Conservation (phyloP, 2,113 vertebrate genomes). For the Turnix velox region DNA sequence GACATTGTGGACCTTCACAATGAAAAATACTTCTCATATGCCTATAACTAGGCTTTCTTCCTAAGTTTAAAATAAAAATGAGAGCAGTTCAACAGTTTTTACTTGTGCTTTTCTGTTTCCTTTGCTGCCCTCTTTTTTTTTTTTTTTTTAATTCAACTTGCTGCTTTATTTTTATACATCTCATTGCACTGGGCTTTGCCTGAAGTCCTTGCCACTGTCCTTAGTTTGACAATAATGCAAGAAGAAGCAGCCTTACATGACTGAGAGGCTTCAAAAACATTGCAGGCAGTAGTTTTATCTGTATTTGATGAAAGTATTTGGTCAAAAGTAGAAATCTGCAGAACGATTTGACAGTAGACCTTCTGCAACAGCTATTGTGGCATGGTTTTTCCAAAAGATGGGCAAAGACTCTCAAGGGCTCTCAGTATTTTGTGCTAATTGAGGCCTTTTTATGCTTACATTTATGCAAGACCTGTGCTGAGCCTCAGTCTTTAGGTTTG, state of each 20-base stretch:
- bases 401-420: background rate
- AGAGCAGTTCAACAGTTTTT: background rate
- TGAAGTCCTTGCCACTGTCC: background rate
- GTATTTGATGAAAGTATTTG: background rate
- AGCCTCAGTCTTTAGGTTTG: background rate
- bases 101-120: background rate
- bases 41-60: background rate
- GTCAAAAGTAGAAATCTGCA: background rate
- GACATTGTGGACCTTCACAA: background rate
- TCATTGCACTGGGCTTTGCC: background rate
- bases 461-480: background rate
- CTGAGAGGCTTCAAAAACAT: slow-evolving; percentile 14
- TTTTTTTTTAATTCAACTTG: background rate
- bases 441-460: background rate
- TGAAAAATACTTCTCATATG: background rate
- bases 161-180: slow-evolving; percentile 21
- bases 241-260: background rate
- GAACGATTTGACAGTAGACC: background rate
- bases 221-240: background rate
- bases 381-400: background rate
- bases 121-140: background rate
- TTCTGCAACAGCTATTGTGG: background rate
- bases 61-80: background rate
- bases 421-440: background rate
- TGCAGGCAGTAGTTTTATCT: background rate